Evolutionary conservation across 2,888 invertebrate genomes (phyloP).

Genomic region (Drosophila flavopinicola): DNA sequence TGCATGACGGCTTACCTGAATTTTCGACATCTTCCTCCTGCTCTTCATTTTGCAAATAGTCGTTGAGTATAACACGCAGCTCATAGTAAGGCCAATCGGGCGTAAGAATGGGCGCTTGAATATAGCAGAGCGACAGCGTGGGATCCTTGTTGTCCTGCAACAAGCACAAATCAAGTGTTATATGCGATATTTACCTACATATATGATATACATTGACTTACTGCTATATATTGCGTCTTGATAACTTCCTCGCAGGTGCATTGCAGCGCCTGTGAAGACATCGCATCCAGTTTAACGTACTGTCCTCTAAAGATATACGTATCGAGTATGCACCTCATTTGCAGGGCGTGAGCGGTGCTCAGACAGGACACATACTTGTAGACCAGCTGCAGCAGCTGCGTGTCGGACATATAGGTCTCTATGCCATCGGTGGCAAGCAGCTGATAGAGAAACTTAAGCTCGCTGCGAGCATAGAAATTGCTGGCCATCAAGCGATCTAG

Average conservation of each 20-base stretch:
- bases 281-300: slow-evolving; percentile 86
- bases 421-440: slow-evolving; percentile 78
- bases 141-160: slow-evolving; percentile 82
- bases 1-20: slow-evolving; percentile 31
- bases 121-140: slow-evolving; percentile 85
- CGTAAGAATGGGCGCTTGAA: slow-evolving; percentile 89
- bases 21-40: slow-evolving; percentile 54
- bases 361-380: slow-evolving; percentile 87
- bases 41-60: slow-evolving; percentile 80
- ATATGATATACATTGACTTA: slow-evolving; percentile 35
- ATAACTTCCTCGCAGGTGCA: slow-evolving; percentile 85
- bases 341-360: slow-evolving; percentile 86
- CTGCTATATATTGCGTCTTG: slow-evolving; percentile 83
- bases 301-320: slow-evolving; percentile 87
- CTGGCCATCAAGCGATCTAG: slow-evolving; percentile 77
- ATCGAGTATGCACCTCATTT: slow-evolving; percentile 86
- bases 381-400: slow-evolving; percentile 84
- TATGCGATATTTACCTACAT: not conserved
- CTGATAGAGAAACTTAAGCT: slow-evolving; percentile 85
- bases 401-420: slow-evolving; percentile 67
- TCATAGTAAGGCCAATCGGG: slow-evolving; percentile 92
- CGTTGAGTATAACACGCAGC: slow-evolving; percentile 84
- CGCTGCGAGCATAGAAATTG: slow-evolving; percentile 86
- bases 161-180: not conserved
- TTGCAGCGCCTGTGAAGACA: slow-evolving; percentile 86